Evolutionary conservation across 2,797 vertebrate genomes (phyloP), one percentile per base, ranked within the genome.

Genomic region (Cynodonichthys magdalenae): DNA sequence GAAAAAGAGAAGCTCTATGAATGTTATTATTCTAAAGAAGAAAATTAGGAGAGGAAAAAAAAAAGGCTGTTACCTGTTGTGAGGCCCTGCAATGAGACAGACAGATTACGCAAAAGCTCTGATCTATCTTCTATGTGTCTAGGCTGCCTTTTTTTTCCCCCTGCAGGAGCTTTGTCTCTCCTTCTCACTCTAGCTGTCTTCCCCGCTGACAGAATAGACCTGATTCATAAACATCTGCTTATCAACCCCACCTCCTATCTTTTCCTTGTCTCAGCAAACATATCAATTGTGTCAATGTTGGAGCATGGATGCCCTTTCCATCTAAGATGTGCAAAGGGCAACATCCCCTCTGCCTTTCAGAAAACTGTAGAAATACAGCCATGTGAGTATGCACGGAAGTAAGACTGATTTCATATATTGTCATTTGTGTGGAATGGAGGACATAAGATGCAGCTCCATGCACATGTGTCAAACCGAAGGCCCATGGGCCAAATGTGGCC

Each of bases 271-370:
- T 92, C 75, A 82, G 90, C 83, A 92, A 93, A 93, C 90, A 91
- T 86, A 89, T 93, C 90, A 88, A 87, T 91, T 91, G 85, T 88
- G 89, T 92, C 84, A 90, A 90, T 88, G 89, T 87, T 83, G 82
- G 74, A 88, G 79, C 79, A 83, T n/a, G 46, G 67, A 66, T 86
- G 84, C 81, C 80, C 89, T 90, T 92, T 92, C 80, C 81, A 68
- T 87, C 61, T 66, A 60, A 84, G 62, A 72, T 66, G 85, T 88
- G 83, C 81, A 92, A 93, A 94, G 92, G 89, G 89, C 88, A 93
- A 69, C 72, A 59, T 42, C 54, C 52, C 46, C 59, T 54, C 73
- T 72, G 58, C 47, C 60, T 71, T 74, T 63, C 75, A 65, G 65
- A 69, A 66, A 80, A 70, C 77, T 80, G 81, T 80, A 80, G 84